Evolutionary conservation across 2,888 invertebrate species (phyloP).

Genomic region (Rhodophaea formosa): DNA sequence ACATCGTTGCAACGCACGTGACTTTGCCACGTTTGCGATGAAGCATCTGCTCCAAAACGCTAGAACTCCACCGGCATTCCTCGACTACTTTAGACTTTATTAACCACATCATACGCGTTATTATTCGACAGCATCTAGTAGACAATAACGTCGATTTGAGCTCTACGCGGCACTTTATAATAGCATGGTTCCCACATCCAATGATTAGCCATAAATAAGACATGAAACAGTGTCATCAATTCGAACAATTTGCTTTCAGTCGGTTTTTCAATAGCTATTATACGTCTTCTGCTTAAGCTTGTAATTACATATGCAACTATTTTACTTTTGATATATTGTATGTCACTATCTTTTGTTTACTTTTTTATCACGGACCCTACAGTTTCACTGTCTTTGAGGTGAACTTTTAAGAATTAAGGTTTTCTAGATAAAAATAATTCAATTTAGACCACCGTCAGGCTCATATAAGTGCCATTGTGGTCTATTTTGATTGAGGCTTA

Average conservation of each 20-base stretch:
- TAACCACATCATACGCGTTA: slow-evolving; percentile 12
- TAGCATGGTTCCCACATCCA: slow-evolving; percentile 42
- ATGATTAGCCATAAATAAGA: slow-evolving; percentile 36
- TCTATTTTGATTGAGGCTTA: too few relatives aligned
- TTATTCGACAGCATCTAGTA: slow-evolving; percentile 26
- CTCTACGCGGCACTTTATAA: slow-evolving; percentile 34
- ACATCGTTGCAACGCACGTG: slow-evolving; percentile 16
- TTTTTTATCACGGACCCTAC: too few relatives aligned
- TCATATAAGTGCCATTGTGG: too few relatives aligned
- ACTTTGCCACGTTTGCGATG: slow-evolving; percentile 12
- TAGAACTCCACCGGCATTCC: not conserved
- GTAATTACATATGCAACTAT: slow-evolving; percentile 12
- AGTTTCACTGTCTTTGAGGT: too few relatives aligned
- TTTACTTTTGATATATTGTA: not conserved
- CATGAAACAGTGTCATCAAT: slow-evolving; percentile 37
- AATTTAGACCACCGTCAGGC: too few relatives aligned
- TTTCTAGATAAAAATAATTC: too few relatives aligned
- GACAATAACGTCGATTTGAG: slow-evolving; percentile 40
- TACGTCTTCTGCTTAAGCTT: slow-evolving; percentile 13
- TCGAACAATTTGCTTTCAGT: slow-evolving; percentile 26
- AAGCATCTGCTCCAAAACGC: not conserved
- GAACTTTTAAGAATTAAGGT: too few relatives aligned
- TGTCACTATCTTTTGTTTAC: not conserved
- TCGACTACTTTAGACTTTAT: slow-evolving; percentile 4
- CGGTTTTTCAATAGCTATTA: slow-evolving; percentile 26